Conservation (phyloP, 2,888 invertebrate species). For the Mesorhabditis belari region DNA sequence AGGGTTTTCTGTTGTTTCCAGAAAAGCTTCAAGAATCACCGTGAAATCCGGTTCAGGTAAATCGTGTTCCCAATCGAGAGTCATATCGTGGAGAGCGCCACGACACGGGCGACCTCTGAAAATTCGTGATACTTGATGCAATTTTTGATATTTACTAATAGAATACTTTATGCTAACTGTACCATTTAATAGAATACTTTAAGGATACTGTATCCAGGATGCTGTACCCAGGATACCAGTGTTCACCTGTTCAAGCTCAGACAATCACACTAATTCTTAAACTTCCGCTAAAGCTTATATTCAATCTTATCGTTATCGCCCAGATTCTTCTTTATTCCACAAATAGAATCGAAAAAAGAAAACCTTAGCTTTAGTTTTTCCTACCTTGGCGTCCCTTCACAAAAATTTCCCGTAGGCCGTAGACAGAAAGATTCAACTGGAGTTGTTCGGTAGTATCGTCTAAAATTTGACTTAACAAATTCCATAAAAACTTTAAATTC, state of each 20-base stretch:
- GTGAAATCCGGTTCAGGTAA: slow-evolving; percentile 62
- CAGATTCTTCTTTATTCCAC: too few species aligned
- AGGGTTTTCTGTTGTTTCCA: too few species aligned
- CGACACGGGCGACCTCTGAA: slow-evolving; percentile 55
- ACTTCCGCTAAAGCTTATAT: too few species aligned
- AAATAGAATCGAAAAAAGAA: not conserved
- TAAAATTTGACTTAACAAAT: slow-evolving; percentile 50
- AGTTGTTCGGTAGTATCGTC: slow-evolving; percentile 71
- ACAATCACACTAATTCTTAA: too few species aligned
- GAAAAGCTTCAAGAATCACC: not conserved
- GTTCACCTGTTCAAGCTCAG: too few species aligned
- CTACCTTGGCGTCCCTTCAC: slow-evolving; percentile 59
- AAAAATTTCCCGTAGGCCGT: slow-evolving; percentile 65
- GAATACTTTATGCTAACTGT: too few species aligned
- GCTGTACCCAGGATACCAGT: too few species aligned
- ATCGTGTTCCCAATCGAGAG: slow-evolving; percentile 93
- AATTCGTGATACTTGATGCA: too few species aligned
- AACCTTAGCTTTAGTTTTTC: not conserved
- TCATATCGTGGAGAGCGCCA: slow-evolving; percentile 77
- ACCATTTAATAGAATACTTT: too few species aligned
- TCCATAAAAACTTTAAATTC: not conserved
- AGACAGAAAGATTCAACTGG: slow-evolving; percentile 73
- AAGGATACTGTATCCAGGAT: too few species aligned
- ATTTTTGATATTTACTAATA: too few species aligned
- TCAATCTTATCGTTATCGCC: too few species aligned